Evolutionary conservation across 2,797 vertebrate genomes (phyloP), one percentile per base, ranked within the genome.

Genomic region (Ctenopoma multispine): DNA sequence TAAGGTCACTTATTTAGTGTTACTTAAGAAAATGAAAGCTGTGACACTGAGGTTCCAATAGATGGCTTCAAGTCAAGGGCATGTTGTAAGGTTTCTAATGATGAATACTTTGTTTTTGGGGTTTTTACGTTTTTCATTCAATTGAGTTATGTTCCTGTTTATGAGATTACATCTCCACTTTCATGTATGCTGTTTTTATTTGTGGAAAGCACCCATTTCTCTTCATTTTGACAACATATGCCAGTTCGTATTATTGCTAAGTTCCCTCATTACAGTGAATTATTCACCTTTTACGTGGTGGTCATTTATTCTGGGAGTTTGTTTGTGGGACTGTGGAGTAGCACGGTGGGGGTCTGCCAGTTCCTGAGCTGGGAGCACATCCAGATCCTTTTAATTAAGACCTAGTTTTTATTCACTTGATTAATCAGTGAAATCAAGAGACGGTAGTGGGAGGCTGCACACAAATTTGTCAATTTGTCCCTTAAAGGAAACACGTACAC

Each of bases 361-460:
- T 88, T 88, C 86, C 79, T 76, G 87, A 75, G 84, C 87, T 79
- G 85, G 90, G 91, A 93, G 87, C 89, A 86, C 57, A 68, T 92
- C 91, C 91, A 92, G 79, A 90, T 87, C 80, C 85, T 90, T 94
- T 94, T 93, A 94, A 94, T 94, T 93, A 93, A 91, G 92, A 90
- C 88, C 88, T 86, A 89, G 82, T 92, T 93, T 93, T 92, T 90
- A 89, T 90, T 89, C 84, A 88, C 74, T 89, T 93, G 92, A 94
- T 94, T 94, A 93, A 94, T 94, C 90, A 92, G 92, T 89, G 88
- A 91, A 91, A 93, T 93, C 92, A 88, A 86, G 84, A 84, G 87
- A 89, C 48, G 73, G 91, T 83, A 69, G 91, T 87, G 88, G 92
- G 93, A 93, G 91, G 93, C 85, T 87, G 87, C 88, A 81, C 86